Percentiles rank a stretch among this genome's conserved stretches.
These are phyloP conservation scores for Diaprepes abbreviatus DNA, from an alignment of 2,888 invertebrate species.

Conservation along the genomic window DNA sequence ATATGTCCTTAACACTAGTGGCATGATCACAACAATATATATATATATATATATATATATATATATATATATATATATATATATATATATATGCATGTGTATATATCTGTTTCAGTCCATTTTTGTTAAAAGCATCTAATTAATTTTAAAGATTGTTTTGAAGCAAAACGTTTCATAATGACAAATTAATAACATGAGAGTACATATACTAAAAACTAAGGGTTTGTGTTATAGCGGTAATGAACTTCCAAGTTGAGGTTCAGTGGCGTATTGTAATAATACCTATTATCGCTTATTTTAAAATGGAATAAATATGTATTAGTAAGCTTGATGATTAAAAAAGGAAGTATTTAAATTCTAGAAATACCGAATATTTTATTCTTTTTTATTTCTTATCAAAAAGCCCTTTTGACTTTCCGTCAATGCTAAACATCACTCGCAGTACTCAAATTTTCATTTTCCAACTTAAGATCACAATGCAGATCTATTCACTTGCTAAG, in stretches of 20 bases:
- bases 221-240: conserved; percentile 34
- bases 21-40: too few relatives aligned
- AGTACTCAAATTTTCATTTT: too few relatives aligned
- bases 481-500: too few relatives aligned
- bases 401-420: too few relatives aligned
- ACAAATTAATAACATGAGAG: conserved; percentile 62
- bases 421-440: too few relatives aligned
- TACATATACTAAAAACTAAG: conserved; percentile 59
- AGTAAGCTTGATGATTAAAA: too few relatives aligned
- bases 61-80: too few relatives aligned
- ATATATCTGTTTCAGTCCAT: neutral
- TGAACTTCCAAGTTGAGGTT: conserved; percentile 31
- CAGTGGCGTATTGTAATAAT: conserved; percentile 39
- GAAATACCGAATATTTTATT: neutral
- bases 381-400: neutral
- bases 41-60: too few relatives aligned
- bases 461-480: too few relatives aligned
- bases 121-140: neutral
- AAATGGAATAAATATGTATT: too few relatives aligned
- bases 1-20: too few relatives aligned
- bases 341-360: neutral
- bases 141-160: neutral
- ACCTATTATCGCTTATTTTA: neutral
- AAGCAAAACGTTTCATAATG: conserved; percentile 53
- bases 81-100: too few relatives aligned